phyloP scores from a whole-genome alignment of 2,113 vertebrate species.

The Erythrolamprus reginae region DNA sequence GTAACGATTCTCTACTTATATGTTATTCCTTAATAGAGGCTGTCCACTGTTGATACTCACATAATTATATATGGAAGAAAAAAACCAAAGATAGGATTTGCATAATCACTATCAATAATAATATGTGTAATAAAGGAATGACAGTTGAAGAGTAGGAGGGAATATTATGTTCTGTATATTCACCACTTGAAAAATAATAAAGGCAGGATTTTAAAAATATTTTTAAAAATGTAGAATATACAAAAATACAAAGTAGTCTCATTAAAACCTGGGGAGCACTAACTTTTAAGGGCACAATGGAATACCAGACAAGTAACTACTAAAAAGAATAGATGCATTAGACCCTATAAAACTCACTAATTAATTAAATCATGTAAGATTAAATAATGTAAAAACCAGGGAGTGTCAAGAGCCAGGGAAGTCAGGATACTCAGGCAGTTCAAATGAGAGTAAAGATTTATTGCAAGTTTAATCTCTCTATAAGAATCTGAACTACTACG shows the following conservation, averaged over 20 bases:
- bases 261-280: background rate
- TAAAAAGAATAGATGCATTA: background rate
- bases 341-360: background rate
- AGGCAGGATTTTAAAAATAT: background rate
- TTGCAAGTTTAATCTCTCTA: background rate
- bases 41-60: background rate
- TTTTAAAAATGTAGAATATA: background rate
- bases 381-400: background rate
- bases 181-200: background rate
- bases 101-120: background rate
- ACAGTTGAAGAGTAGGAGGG: background rate
- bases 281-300: background rate
- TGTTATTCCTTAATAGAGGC: background rate
- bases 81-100: background rate
- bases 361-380: background rate
- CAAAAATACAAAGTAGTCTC: background rate
- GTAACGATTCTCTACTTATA: background rate
- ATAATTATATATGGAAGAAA: background rate
- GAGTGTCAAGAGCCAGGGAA: background rate
- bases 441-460: background rate
- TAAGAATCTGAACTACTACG: background rate
- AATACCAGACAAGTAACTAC: background rate
- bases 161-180: background rate
- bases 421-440: background rate
- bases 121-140: background rate